Conservation (phyloP, 2,888 invertebrate genomes). For the Cremastinae sp. region DNA sequence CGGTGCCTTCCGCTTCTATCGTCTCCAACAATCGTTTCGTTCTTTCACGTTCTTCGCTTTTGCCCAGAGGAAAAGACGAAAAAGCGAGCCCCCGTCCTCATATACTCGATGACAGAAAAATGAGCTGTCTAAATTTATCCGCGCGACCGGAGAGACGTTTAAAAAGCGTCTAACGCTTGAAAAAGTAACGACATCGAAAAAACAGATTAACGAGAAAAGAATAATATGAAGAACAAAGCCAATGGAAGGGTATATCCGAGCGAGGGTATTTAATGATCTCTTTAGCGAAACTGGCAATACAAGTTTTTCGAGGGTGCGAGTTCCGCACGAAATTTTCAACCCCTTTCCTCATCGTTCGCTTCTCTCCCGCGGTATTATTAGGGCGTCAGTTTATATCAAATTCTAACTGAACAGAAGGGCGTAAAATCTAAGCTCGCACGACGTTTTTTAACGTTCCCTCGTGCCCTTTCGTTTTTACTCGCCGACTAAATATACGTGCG, state of each 20-base stretch:
- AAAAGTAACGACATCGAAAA: constrained; percentile 13
- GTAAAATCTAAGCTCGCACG: background rate
- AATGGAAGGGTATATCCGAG: constrained; percentile 40
- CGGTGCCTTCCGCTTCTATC: constrained; percentile 16
- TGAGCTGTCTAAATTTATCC: too few species aligned
- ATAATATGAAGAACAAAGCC: constrained; percentile 33
- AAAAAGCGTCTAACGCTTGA: too few species aligned
- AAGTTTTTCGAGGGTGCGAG: constrained; percentile 37
- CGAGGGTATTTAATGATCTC: constrained; percentile 52
- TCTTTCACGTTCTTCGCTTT: constrained; percentile 5
- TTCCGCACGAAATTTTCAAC: constrained; percentile 65
- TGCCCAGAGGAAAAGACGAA: background rate
- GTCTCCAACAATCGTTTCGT: constrained; percentile 38
- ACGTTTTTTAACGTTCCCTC: background rate
- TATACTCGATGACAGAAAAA: constrained; percentile 11
- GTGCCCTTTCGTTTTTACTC: constrained; percentile 17
- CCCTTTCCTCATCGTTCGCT: constrained; percentile 60
- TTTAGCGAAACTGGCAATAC: constrained; percentile 48
- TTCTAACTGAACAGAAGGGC: constrained; percentile 18
- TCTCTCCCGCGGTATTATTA: constrained; percentile 12
- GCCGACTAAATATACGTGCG: constrained; percentile 19
- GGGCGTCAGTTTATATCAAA: constrained; percentile 9
- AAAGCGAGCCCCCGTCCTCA: background rate
- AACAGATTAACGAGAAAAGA: constrained; percentile 28
- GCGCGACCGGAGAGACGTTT: too few species aligned